These are phyloP conservation scores for Hylyphantes graminicola DNA, from an alignment of 1,140 invertebrate species.

Conservation along the genomic window DNA sequence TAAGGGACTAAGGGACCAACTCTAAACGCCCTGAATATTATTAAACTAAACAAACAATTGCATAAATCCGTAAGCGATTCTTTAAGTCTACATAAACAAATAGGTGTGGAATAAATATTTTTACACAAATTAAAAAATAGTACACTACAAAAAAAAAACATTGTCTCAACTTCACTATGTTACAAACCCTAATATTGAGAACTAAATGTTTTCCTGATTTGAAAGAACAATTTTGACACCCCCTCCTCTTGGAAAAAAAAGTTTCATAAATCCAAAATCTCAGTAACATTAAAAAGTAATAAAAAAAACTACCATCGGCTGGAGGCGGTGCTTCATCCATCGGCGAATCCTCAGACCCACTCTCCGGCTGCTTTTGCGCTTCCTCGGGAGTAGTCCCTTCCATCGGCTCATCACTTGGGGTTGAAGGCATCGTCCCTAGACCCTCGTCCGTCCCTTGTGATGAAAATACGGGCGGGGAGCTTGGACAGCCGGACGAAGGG, in stretches of 20 bases:
- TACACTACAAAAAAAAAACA: too few relatives aligned
- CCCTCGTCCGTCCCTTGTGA: constrained; percentile 19
- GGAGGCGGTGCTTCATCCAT: neutral
- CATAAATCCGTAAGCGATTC: too few relatives aligned
- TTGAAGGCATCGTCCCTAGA: constrained; percentile 5
- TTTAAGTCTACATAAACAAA: too few relatives aligned
- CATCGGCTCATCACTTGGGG: neutral
- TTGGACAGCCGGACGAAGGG: neutral
- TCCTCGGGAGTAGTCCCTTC: neutral
- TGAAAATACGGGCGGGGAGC: neutral
- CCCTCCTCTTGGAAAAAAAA: neutral
- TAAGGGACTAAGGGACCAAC: too few relatives aligned
- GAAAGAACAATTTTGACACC: neutral
- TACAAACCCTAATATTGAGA: neutral
- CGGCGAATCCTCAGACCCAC: neutral
- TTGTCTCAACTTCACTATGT: neutral
- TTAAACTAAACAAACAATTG: too few relatives aligned
- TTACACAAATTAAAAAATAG: too few relatives aligned
- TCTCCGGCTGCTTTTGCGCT: neutral
- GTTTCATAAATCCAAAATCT: neutral
- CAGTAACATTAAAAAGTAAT: neutral
- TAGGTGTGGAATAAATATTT: too few relatives aligned
- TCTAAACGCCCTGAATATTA: too few relatives aligned
- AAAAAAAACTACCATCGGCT: neutral
- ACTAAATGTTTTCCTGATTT: neutral